Conservation (phyloP, 2,113 vertebrate species). For the Bufo gargarizans region DNA sequence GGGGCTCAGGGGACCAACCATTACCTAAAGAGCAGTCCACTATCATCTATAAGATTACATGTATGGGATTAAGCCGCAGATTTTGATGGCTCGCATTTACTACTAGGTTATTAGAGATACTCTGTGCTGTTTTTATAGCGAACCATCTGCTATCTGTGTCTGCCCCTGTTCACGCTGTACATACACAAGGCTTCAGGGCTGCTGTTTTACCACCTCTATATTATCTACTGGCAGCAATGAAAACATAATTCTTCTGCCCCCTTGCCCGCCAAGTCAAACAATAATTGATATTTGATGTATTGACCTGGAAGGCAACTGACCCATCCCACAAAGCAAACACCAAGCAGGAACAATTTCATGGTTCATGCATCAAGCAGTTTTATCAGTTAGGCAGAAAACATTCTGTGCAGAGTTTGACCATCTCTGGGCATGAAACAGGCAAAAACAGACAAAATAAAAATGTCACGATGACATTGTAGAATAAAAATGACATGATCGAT, state of each 20-base stretch:
- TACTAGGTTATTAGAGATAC: not conserved
- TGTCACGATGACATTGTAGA: not conserved
- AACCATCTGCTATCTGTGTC: not conserved
- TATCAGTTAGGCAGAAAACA: slow-evolving; percentile 10
- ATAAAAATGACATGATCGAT: not conserved
- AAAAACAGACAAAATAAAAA: slow-evolving; percentile 13
- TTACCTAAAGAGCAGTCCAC: too few species aligned
- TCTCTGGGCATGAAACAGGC: not conserved
- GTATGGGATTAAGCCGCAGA: too few species aligned
- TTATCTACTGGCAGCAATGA: not conserved
- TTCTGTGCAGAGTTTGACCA: not conserved
- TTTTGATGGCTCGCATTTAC: not conserved
- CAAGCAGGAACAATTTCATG: not conserved
- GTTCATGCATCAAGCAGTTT: slow-evolving; percentile 24
- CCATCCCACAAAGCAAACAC: slow-evolving; percentile 12
- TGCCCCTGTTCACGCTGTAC: not conserved
- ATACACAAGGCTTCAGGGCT: not conserved
- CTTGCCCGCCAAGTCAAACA: not conserved
- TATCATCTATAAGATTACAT: too few species aligned
- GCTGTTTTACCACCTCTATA: not conserved
- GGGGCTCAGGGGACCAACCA: too few species aligned
- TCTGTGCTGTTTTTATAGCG: not conserved
- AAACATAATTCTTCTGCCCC: not conserved
- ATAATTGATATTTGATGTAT: not conserved
- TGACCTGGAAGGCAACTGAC: not conserved